Conservation (phyloP, 2,797 vertebrate species). For the Mus minutoides region DNA sequence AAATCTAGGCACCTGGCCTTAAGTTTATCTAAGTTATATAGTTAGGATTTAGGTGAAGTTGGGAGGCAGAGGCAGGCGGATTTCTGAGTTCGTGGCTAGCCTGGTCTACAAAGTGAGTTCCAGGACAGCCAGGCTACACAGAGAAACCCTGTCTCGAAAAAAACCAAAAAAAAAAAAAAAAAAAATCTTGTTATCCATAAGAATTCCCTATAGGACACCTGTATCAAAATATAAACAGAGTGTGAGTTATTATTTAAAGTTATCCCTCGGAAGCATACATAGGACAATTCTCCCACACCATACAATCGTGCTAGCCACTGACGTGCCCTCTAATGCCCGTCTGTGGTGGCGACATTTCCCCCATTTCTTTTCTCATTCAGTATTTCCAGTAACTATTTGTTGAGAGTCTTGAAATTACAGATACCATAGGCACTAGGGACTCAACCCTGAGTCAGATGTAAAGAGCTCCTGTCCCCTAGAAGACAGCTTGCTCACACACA, state of each 20-base stretch:
- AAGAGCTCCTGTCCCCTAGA: background rate
- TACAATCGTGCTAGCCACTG: background rate
- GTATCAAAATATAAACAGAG: background rate
- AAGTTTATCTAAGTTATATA: background rate
- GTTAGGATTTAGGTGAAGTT: background rate
- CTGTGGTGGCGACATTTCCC: background rate
- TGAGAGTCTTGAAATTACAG: background rate
- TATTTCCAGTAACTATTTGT: conserved; percentile 2
- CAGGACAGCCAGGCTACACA: no score
- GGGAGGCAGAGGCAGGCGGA: no score
- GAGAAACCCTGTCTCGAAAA: no score
- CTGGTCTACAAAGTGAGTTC: no score
- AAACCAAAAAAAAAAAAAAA: no score
- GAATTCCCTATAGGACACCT: background rate
- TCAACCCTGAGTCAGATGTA: background rate
- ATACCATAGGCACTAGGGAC: background rate
- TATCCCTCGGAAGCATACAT: background rate
- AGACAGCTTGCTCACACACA: background rate
- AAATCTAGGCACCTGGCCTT: background rate
- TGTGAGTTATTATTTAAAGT: background rate
- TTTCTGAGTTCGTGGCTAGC: no score
- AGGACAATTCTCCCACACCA: background rate
- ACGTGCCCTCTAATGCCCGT: background rate
- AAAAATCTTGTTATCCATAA: background rate
- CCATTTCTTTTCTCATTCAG: background rate